Conservation (phyloP, 1,140 invertebrate species). For the Theocolax elegans region DNA sequence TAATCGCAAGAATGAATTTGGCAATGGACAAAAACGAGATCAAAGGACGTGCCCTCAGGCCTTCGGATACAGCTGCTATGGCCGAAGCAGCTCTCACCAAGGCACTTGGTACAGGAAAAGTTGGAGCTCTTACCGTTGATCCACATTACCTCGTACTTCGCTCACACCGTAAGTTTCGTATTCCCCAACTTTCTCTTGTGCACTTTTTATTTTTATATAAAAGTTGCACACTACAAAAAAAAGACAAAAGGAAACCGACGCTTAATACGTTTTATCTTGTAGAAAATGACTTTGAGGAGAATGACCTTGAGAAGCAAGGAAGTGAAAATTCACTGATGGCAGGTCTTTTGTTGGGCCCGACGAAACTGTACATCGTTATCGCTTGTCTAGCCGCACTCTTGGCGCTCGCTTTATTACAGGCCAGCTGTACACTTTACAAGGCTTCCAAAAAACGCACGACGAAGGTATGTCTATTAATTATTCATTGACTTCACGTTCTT, state of each 20-base stretch:
- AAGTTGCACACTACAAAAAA: too few species aligned
- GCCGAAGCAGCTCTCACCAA: slow-evolving; percentile 73
- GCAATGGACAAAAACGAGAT: slow-evolving; percentile 76
- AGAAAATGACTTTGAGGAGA: slow-evolving; percentile 54
- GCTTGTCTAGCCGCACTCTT: slow-evolving; percentile 84
- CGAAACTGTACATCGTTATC: slow-evolving; percentile 84
- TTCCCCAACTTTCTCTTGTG: too few species aligned
- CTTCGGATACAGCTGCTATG: slow-evolving; percentile 63
- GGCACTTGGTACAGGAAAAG: slow-evolving; percentile 75
- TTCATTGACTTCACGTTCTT: too few species aligned
- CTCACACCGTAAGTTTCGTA: slow-evolving; percentile 63
- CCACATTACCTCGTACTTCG: slow-evolving; percentile 79
- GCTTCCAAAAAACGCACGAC: slow-evolving; percentile 72
- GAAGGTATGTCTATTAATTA: slow-evolving; percentile 71
- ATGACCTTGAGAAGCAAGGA: slow-evolving; percentile 52
- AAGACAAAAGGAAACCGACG: too few species aligned
- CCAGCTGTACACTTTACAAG: slow-evolving; percentile 83
- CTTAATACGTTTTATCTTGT: slow-evolving; percentile 20
- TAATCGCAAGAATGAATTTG: slow-evolving; percentile 75
- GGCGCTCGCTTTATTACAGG: slow-evolving; percentile 83
- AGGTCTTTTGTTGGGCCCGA: slow-evolving; percentile 58
- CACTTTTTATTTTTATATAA: too few species aligned
- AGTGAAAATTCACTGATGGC: slow-evolving; percentile 52
- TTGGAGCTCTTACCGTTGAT: slow-evolving; percentile 83
- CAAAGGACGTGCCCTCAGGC: slow-evolving; percentile 68